Conservation (phyloP, 2,113 vertebrate genomes). For the Phrynocephalus versicolor region DNA sequence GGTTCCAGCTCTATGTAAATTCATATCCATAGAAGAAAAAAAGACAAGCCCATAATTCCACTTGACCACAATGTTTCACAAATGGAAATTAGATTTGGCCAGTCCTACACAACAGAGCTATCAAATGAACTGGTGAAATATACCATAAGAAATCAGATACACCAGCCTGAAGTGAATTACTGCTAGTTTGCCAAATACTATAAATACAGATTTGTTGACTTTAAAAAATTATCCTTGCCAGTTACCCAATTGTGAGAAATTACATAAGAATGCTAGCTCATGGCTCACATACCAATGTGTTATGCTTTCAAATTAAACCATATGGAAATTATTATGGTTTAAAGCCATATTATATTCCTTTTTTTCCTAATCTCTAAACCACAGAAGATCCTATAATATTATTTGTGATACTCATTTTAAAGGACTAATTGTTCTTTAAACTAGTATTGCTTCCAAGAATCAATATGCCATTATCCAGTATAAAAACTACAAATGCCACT, state of each 20-base stretch:
- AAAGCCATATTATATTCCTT: constrained; percentile 47
- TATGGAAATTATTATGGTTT: constrained; percentile 58
- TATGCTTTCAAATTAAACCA: constrained; percentile 47
- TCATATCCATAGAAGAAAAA: constrained; percentile 42
- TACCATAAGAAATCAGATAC: constrained; percentile 60
- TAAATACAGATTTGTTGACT: constrained; percentile 64
- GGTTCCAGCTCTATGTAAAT: constrained; percentile 48
- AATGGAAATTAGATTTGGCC: constrained; percentile 69
- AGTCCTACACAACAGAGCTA: constrained; percentile 57
- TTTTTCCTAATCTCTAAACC: constrained; percentile 42
- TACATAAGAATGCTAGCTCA: constrained; percentile 57
- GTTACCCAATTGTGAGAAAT: constrained; percentile 62
- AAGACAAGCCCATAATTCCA: constrained; percentile 52
- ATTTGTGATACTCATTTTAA: constrained; percentile 29
- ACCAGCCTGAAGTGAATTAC: constrained; percentile 63
- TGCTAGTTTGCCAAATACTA: constrained; percentile 66
- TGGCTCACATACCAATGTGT: constrained; percentile 38
- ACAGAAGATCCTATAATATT: constrained; percentile 31
- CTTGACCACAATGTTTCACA: constrained; percentile 55
- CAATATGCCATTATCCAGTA: not conserved
- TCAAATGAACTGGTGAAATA: constrained; percentile 66
- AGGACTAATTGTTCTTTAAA: constrained; percentile 6
- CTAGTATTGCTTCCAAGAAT: not conserved
- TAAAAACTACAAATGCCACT: constrained; percentile 1
- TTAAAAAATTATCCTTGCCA: constrained; percentile 64